Percentiles rank a stretch among this genome's conserved stretches.
Evolutionary conservation across 2,113 vertebrate species (phyloP).

Genomic region (Rousettus leschenaultii): DNA sequence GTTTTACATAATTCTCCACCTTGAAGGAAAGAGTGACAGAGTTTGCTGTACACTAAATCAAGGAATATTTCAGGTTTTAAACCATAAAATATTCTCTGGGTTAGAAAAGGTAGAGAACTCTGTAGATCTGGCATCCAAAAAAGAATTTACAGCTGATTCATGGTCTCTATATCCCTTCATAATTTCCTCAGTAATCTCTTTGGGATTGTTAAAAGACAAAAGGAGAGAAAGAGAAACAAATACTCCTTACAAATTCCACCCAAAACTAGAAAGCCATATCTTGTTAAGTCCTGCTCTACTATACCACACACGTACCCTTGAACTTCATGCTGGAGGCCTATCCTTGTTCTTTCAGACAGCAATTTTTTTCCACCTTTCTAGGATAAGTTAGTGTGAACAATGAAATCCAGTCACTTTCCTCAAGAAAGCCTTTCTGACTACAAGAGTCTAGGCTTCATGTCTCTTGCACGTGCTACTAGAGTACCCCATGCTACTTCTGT

Average conservation of each 20-base stretch:
- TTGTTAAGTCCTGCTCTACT: neutral
- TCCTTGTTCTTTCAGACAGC: neutral
- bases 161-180: neutral
- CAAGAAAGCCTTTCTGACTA: neutral
- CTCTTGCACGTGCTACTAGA: rapidly evolving
- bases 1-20: neutral
- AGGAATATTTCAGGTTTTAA: neutral
- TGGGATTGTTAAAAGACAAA: neutral
- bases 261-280: neutral
- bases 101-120: neutral
- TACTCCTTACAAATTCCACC: neutral
- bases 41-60: neutral
- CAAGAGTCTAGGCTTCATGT: neutral
- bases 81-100: neutral
- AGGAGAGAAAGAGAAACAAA: too few species aligned
- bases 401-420: neutral
- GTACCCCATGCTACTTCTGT: neutral
- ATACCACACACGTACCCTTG: neutral
- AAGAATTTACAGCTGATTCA: neutral
- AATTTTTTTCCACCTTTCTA: neutral
- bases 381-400: neutral
- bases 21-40: neutral
- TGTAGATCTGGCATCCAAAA: neutral
- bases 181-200: neutral
- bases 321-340: neutral